Evolutionary conservation across 2,888 invertebrate genomes (phyloP).

Genomic region (Torymus texanus): DNA sequence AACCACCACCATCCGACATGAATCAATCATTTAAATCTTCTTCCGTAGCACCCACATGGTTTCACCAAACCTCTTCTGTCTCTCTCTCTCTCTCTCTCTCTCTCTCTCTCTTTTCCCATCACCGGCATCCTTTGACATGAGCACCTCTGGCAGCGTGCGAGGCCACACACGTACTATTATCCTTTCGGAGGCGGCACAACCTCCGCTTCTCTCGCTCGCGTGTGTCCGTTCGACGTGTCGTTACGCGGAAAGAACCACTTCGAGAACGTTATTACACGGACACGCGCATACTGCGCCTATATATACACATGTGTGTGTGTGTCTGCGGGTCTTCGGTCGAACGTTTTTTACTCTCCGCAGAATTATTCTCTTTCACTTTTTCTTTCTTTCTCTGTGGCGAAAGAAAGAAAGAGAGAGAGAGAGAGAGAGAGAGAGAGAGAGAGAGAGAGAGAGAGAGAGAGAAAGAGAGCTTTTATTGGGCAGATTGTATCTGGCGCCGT

Average conservation of each 20-base stretch:
- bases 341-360: constrained; percentile 27
- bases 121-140: constrained; percentile 48
- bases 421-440: no score
- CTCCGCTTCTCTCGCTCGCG: constrained; percentile 51
- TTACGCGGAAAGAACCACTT: constrained; percentile 61
- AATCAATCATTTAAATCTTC: no score
- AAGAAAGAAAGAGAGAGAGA: no score
- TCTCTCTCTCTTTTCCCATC: no score
- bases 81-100: no score
- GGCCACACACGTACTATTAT: constrained; percentile 72
- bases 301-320: no score
- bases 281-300: no score
- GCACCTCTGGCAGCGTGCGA: constrained; percentile 58
- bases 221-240: constrained; percentile 60
- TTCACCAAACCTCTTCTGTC: no score
- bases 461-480: constrained; percentile 38
- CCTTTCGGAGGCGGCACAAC: constrained; percentile 68
- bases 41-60: no score
- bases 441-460: no score
- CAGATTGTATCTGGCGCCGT: constrained; percentile 47
- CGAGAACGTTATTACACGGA: constrained; percentile 67
- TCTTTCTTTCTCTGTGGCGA: no score
- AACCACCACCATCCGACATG: no score
- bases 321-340: not conserved
- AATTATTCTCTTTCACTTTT: constrained; percentile 29